Evolutionary conservation across 2,888 invertebrate genomes (phyloP).

Genomic region (Synergus japonicus): DNA sequence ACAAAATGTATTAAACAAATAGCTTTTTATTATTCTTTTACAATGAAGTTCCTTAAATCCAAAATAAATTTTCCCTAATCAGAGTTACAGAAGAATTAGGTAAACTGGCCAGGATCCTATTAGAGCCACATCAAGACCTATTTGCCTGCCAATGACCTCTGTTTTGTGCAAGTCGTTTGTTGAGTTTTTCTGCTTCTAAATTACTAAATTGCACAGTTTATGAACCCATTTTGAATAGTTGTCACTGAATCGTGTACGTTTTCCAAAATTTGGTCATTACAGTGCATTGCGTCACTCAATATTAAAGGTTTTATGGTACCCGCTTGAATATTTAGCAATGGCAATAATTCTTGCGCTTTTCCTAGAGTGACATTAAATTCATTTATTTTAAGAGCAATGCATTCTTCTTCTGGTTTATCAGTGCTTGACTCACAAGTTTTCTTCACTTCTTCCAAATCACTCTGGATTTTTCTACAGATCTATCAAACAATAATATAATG

Average conservation of each 20-base stretch:
- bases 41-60: too few relatives aligned
- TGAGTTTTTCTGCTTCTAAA: too few relatives aligned
- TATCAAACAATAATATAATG: not conserved
- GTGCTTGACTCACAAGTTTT: not conserved
- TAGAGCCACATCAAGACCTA: too few relatives aligned
- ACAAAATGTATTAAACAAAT: too few relatives aligned
- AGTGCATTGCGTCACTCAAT: slow-evolving; percentile 1
- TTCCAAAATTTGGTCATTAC: slow-evolving; percentile 8
- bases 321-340: not conserved
- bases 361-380: not conserved
- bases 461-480: not conserved
- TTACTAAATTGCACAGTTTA: not conserved
- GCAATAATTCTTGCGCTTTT: not conserved
- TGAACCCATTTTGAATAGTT: not conserved
- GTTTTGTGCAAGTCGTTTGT: too few relatives aligned
- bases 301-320: slow-evolving; percentile 14
- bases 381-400: slow-evolving; percentile 7
- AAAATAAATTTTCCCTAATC: too few relatives aligned
- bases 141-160: too few relatives aligned
- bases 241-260: slow-evolving; percentile 1
- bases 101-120: too few relatives aligned
- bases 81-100: too few relatives aligned
- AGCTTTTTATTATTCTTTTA: too few relatives aligned
- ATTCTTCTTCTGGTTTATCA: slow-evolving; percentile 8
- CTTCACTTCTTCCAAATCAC: not conserved